Percentiles rank a stretch among this genome's conserved stretches.
phyloP scores from a whole-genome alignment of 37 sponge, comb jelly and placozoan species.

The Cliona cf. orientalis region DNA sequence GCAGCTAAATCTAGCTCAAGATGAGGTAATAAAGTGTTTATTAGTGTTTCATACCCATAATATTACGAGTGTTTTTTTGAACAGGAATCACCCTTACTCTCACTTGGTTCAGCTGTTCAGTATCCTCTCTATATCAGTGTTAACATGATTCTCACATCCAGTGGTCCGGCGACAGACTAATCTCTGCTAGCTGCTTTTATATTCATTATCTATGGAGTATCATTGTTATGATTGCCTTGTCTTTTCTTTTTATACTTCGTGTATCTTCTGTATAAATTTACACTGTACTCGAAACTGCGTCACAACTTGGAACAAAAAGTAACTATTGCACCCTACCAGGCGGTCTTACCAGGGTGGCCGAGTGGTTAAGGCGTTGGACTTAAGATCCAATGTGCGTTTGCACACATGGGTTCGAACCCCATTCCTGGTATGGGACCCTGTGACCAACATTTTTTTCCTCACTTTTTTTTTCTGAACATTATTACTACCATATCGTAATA shows the following conservation, averaged over 20 bases:
- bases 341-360: constrained; percentile 98
- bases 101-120: constrained; percentile 4
- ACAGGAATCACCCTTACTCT: constrained; percentile 49
- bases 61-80: background rate
- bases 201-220: background rate
- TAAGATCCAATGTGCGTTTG: constrained; percentile 99
- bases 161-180: background rate
- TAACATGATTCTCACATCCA: constrained; percentile 57
- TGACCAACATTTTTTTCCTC: constrained; percentile 38
- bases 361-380: constrained; percentile 99
- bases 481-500: background rate
- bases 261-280: background rate
- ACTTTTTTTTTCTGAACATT: constrained; percentile 31
- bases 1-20: constrained; percentile 53
- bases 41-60: too few species aligned
- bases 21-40: too few species aligned
- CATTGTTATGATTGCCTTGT: background rate
- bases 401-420: constrained; percentile 99
- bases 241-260: background rate
- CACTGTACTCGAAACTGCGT: background rate
- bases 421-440: constrained; percentile 98
- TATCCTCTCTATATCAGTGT: constrained; percentile 75
- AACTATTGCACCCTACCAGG: background rate
- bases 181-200: background rate
- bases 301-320: background rate